Evolutionary conservation across 2,113 vertebrate genomes (phyloP), one percentile per base, ranked within the genome.

Genomic region (Oreochromis aureus): DNA sequence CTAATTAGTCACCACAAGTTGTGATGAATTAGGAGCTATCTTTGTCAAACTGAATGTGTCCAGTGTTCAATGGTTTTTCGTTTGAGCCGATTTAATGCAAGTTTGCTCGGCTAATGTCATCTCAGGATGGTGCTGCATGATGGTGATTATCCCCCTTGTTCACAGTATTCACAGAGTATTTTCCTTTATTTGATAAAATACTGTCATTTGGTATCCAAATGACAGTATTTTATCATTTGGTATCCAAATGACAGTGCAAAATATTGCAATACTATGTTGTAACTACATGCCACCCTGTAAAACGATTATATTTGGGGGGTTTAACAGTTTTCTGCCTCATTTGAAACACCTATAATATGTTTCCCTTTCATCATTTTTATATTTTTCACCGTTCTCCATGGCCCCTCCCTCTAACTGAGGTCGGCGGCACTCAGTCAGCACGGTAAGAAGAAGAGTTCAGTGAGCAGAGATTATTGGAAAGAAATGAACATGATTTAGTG

Each of bases 1-100:
- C 32, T 18, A 66, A 39, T 66, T 66, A 66, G 1, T 39, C 61
- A 39, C 61, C 61, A 66, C 32, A 63, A n/a, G 59, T 36, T 63
- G 32, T 19, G 16, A 63, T 0, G 32, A n/a, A 36, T 63, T 63
- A 66, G 61, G 32, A 36, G 0, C 32, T 12, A 0, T 32, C 61
- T 36, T 66, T 66, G 61, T 66, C 61, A 66, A 66, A 36, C 18
- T 36, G 61, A 66, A 66, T 36, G 61, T 19, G 61, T 2, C 32
- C 61, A 66, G 61, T 66, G 61, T 63, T 63, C 18, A 10, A 7
- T 63, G 59, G 59, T 36, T 63, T 63, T 36, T n/a, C 6, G 4
- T 36, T 32, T 36, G 32, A 63, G 59, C 9, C 18, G 2, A 63
- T 63, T 36, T 63, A 63, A 63, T 11, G 32, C 10, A 63, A 63